Evolutionary conservation across 2,113 vertebrate species (phyloP), one percentile per base, ranked within the genome.

Genomic region (Guaruba guarouba): DNA sequence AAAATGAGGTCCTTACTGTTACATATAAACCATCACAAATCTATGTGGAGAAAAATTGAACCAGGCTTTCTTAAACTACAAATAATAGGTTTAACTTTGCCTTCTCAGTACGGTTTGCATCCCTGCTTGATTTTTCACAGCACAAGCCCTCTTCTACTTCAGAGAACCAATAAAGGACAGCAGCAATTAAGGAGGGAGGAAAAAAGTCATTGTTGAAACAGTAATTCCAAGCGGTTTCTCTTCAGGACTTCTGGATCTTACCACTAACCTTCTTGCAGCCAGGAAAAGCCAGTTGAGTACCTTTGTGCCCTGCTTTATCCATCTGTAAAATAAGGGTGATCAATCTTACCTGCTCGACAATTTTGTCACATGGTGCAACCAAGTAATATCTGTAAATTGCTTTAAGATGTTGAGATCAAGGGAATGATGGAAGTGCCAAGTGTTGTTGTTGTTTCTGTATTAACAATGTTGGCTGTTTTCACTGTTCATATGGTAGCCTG

Each of bases 401-500:
- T 91, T 90, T 73, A 87, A 95, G 96, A 94, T 91, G 71, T 70
- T 94, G 83, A 93, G 93, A 93, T 92, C 91, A 62, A 70, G 87
- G 88, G 83, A 95, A 54, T 76, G 83, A 83, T 82, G 88, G 86
- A 91, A 93, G 83, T 96, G 95, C 92, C 95, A 97, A 96, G 90
- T 96, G 95, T 71, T 95, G 95, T 78, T 96, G 94, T 88, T 96
- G 93, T 91, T 89, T 90, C 15, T 91, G 75, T 94, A 95, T 86
- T 93, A 93, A 96, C 95, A 95, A 66, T 82, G 86, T 93, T 97
- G 93, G 96, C 95, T 91, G 91, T 93, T 96, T 96, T 96, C 96
- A 67, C 93, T 93, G 96, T 95, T 95, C 96, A 94, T 96, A 95
- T 97, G 93, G 96, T 96, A 97, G 96, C 96, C 95, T 96, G 94